These are phyloP conservation scores for Carduelis carduelis DNA, from an alignment of 2,797 vertebrate species.

Conservation along the genomic window DNA sequence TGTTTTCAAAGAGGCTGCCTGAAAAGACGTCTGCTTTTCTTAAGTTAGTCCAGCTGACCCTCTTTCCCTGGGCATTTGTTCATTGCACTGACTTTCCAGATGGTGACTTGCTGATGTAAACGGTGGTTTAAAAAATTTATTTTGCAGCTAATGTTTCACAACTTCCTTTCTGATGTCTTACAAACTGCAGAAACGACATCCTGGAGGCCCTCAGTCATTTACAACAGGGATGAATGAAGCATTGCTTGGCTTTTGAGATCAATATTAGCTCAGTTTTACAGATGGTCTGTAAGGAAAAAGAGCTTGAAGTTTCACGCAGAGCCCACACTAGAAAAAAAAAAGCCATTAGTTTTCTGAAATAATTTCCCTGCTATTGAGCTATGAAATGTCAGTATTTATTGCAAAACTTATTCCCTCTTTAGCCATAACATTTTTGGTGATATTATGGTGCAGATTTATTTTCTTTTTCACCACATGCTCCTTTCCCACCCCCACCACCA, in stretches of 20 bases:
- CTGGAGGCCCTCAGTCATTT: neutral
- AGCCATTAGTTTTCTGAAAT: constrained; percentile 13
- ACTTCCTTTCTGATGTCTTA: neutral
- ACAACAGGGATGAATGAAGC: neutral
- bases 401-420: constrained; percentile 34
- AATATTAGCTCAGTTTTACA: constrained; percentile 38
- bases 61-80: neutral
- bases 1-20: neutral
- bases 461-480: neutral
- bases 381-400: constrained; percentile 27
- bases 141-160: neutral
- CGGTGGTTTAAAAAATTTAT: neutral
- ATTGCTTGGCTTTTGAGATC: constrained; percentile 21
- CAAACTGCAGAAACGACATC: neutral
- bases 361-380: constrained; percentile 30
- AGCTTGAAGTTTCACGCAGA: constrained; percentile 8
- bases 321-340: neutral
- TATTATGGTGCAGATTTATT: neutral
- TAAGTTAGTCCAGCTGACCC: neutral
- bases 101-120: neutral
- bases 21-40: neutral
- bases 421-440: constrained; percentile 8
- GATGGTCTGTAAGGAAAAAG: constrained; percentile 21
- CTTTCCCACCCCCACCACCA: too few species aligned
- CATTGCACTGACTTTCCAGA: neutral